Evolutionary conservation across 1,140 invertebrate genomes (phyloP).

Genomic region (Linepithema humile): DNA sequence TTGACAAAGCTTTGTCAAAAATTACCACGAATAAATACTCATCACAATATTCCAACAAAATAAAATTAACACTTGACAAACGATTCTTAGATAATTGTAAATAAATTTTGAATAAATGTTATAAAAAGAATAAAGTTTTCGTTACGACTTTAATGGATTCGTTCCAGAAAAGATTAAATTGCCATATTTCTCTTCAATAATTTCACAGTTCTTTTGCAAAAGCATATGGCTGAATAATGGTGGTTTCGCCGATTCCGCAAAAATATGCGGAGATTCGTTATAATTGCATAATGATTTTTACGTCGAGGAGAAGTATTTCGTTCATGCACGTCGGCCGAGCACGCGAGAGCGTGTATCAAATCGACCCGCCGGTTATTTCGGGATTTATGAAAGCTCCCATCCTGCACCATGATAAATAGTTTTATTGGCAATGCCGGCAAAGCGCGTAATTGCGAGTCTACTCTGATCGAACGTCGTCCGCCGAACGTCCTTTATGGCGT

Average conservation of each 20-base stretch:
- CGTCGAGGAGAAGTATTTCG: slow-evolving; percentile 21
- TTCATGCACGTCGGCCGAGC: slow-evolving; percentile 8
- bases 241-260: slow-evolving; percentile 24
- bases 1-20: too few species aligned
- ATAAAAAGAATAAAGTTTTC: too few species aligned
- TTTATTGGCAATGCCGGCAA: slow-evolving; percentile 12
- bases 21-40: too few species aligned
- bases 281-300: slow-evolving; percentile 49
- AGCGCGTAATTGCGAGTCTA: slow-evolving; percentile 25
- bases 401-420: slow-evolving; percentile 22
- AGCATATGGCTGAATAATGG: background rate
- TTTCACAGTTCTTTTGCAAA: background rate
- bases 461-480: slow-evolving; percentile 5
- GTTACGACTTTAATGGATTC: too few species aligned
- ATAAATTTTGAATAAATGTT: too few species aligned
- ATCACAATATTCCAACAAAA: too few species aligned
- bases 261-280: slow-evolving; percentile 36
- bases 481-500: slow-evolving; percentile 7
- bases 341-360: slow-evolving; percentile 43
- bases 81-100: too few species aligned
- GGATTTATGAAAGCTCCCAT: slow-evolving; percentile 31
- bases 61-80: too few species aligned
- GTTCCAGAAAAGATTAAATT: too few species aligned
- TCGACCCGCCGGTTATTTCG: slow-evolving; percentile 27
- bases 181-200: background rate